Evolutionary conservation across 1,140 invertebrate genomes (phyloP).

Genomic region (Adelges cooleyi): DNA sequence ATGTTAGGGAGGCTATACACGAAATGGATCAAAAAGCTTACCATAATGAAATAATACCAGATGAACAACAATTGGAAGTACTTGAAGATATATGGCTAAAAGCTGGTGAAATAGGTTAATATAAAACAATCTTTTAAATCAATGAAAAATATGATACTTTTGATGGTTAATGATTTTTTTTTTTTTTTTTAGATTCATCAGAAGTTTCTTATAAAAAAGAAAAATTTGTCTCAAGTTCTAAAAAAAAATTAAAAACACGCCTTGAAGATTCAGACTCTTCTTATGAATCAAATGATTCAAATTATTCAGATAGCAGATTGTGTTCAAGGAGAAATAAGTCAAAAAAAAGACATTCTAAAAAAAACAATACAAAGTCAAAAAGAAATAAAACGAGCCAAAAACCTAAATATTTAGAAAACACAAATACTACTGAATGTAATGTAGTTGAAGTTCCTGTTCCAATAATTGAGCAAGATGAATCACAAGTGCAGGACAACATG

Average conservation of each 20-base stretch:
- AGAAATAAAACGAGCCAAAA: background rate
- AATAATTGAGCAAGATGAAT: too few species aligned
- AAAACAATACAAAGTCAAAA: background rate
- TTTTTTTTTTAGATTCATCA: background rate
- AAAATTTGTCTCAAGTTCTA: background rate
- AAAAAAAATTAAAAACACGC: background rate
- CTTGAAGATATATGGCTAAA: slow-evolving; percentile 71
- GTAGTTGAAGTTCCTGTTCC: too few species aligned
- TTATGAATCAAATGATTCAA: slow-evolving; percentile 10
- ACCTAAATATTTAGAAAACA: background rate
- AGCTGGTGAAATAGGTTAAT: slow-evolving; percentile 60
- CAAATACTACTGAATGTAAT: too few species aligned
- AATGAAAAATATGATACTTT: too few species aligned
- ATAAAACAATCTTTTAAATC: too few species aligned
- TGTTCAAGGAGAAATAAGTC: background rate
- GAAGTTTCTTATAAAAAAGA: background rate
- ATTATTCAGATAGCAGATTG: background rate
- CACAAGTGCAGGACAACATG: too few species aligned
- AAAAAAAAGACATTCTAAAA: background rate
- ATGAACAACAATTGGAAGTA: slow-evolving; percentile 61
- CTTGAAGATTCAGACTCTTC: background rate
- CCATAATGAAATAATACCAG: slow-evolving; percentile 38
- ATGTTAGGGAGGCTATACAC: slow-evolving; percentile 42
- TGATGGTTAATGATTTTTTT: too few species aligned
- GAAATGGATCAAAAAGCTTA: slow-evolving; percentile 32